Evolutionary conservation across 1,140 invertebrate genomes (phyloP), one percentile per base, ranked within the genome.

Genomic region (Drosophila pruinosa): DNA sequence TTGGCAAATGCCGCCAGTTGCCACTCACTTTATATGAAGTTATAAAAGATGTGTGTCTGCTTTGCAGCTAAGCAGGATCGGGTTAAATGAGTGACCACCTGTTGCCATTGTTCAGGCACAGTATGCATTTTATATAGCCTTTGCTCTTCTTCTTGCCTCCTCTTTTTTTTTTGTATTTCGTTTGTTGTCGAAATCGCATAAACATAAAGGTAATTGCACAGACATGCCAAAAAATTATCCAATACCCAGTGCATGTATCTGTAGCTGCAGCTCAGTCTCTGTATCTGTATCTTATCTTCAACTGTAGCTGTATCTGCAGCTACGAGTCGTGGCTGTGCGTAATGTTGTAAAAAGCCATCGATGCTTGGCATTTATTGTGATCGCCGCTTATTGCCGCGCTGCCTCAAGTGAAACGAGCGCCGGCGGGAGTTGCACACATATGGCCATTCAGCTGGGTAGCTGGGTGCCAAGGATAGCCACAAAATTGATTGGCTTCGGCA

Each of bases 131-230:
- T 36, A 61, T 39, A 34, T 26, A 34, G 31, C 31, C n/a, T n/a
- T n/a, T 15, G 38, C 36, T 39, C 7, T 31, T 45, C 21, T 14
- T 38, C 2, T 65, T 57, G 71, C 47, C 52, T 54, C 19, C 24
- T 48, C 34, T 64, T 69, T 68, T 70, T 56, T 22, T 48, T 47
- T 1, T 14, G 14, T 24, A 38, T 31, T 15, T 12, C 38, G 26
- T 36, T 34, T 43, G 61, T 53, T 83, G 63, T 52, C 56, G 61
- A 86, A 81, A 81, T 85, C 77, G 82, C 82, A 85, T 80, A 86
- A 85, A 77, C 82, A 86, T 86, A 86, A 86, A 86, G 80, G 80
- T 85, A 85, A 85, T 85, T 85, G 80, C 82, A 86, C 81, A 77
- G 82, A 74, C 80, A 86, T 85, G 76, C 81, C 80, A 83, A 86